phyloP scores from a whole-genome alignment of 1,140 invertebrate genomes.

The Eueides isabella region DNA sequence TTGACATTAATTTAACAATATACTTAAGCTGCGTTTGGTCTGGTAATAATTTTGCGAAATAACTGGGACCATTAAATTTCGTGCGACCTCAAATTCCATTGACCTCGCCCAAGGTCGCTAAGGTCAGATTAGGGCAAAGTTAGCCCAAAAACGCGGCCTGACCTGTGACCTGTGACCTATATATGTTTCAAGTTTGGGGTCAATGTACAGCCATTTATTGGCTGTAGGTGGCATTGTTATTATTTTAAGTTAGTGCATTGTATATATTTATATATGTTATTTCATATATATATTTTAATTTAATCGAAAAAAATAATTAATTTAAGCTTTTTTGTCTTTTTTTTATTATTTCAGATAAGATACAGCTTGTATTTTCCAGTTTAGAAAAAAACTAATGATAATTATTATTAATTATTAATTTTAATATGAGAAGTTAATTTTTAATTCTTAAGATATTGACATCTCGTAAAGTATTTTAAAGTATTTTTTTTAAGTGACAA shows the following conservation, averaged over 20 bases:
- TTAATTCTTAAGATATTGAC: too few species aligned
- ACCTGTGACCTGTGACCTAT: slow-evolving; percentile 57
- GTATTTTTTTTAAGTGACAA: too few species aligned
- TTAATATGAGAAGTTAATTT: too few species aligned
- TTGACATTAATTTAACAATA: too few species aligned
- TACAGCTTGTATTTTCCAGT: too few species aligned
- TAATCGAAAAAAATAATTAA: neutral
- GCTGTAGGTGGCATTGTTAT: slow-evolving; percentile 20
- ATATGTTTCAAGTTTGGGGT: slow-evolving; percentile 59
- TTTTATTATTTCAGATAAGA: neutral
- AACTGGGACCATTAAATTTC: slow-evolving; percentile 8
- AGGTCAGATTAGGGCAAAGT: slow-evolving; percentile 66
- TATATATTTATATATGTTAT: neutral
- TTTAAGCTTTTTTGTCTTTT: neutral
- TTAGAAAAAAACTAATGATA: too few species aligned
- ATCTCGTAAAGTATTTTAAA: too few species aligned
- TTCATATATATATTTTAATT: neutral
- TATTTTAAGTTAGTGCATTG: neutral
- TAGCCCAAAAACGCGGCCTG: slow-evolving; percentile 63
- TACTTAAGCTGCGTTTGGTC: too few species aligned
- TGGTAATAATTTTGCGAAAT: neutral
- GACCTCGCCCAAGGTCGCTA: slow-evolving; percentile 57
- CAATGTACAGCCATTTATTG: slow-evolving; percentile 28
- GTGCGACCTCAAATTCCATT: slow-evolving; percentile 51
- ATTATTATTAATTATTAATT: too few species aligned